A percentile compares a stretch with the other conserved stretches of the same genome.
These are phyloP conservation scores for Caradrina kadenii DNA, from an alignment of 2,888 invertebrate genomes.

Conservation along the genomic window DNA sequence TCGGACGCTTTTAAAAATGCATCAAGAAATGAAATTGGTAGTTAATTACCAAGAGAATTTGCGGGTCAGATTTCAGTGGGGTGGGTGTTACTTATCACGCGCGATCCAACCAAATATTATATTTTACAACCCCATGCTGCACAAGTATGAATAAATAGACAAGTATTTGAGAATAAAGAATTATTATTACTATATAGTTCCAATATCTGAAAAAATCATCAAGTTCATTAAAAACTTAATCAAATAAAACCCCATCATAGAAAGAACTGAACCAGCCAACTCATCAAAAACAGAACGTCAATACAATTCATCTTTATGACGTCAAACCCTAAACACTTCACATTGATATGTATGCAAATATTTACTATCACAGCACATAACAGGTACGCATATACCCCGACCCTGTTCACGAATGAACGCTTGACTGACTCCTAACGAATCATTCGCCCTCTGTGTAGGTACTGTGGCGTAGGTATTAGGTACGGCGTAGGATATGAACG, in stretches of 20 bases:
- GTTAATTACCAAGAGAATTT: slow-evolving; percentile 90
- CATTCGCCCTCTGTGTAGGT: slow-evolving; percentile 74
- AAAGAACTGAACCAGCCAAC: slow-evolving; percentile 15
- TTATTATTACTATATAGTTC: no score
- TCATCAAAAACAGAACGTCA: slow-evolving; percentile 63
- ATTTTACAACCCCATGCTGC: slow-evolving; percentile 47
- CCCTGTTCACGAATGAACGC: slow-evolving; percentile 87
- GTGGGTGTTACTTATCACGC: slow-evolving; percentile 70
- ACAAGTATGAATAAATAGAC: not conserved
- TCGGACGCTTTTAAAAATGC: slow-evolving; percentile 90
- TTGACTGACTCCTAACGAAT: slow-evolving; percentile 87
- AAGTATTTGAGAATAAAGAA: not conserved
- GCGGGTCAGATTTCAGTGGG: slow-evolving; percentile 85
- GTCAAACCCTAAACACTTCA: slow-evolving; percentile 75
- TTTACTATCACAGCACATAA: slow-evolving; percentile 85
- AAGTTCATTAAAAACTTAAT: slow-evolving; percentile 32
- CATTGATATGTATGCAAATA: slow-evolving; percentile 89
- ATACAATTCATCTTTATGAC: slow-evolving; percentile 64
- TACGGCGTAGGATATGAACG: slow-evolving; percentile 74
- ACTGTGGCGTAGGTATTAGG: slow-evolving; percentile 67
- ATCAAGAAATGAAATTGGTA: slow-evolving; percentile 90
- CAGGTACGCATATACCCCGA: slow-evolving; percentile 82
- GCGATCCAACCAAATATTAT: slow-evolving; percentile 57
- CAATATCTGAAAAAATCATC: not conserved
- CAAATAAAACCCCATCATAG: slow-evolving; percentile 5